phyloP scores from a whole-genome alignment of 2,797 vertebrate species.

The Acanthurus leucopareius region DNA sequence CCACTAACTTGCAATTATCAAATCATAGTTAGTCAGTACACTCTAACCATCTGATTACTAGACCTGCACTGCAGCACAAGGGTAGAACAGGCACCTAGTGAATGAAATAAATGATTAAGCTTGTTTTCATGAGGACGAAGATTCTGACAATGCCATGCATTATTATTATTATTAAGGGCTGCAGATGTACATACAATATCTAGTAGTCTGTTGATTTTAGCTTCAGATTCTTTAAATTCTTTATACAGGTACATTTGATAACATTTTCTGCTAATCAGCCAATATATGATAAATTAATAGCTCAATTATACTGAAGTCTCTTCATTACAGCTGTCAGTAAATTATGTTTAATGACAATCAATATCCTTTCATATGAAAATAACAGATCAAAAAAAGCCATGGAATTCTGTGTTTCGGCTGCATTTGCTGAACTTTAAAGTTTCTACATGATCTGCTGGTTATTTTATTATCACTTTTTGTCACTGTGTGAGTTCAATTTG shows the following conservation, averaged over 20 bases:
- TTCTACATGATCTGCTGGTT: slow-evolving; percentile 46
- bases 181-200: not conserved
- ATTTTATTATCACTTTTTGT: slow-evolving; percentile 44
- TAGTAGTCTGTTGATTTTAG: not conserved
- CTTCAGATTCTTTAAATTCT: not conserved
- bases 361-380: not conserved
- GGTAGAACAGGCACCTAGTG: not conserved
- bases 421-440: slow-evolving; percentile 19
- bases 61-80: not conserved
- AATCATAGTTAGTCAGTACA: slow-evolving; percentile 3
- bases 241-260: not conserved
- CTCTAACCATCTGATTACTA: slow-evolving; percentile 10
- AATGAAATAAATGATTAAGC: slow-evolving; percentile 15
- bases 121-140: not conserved
- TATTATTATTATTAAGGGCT: not conserved
- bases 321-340: not conserved
- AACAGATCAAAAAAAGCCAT: not conserved
- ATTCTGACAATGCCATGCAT: not conserved
- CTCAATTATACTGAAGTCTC: not conserved
- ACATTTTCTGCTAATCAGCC: not conserved
- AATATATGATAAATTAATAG: no score
- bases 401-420: not conserved
- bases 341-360: slow-evolving; percentile 6
- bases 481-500: slow-evolving; percentile 43
- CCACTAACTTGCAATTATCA: not conserved